These are phyloP conservation scores for Pseudomugil tenellus DNA, from an alignment of 2,797 vertebrate genomes.

Conservation along the genomic window DNA sequence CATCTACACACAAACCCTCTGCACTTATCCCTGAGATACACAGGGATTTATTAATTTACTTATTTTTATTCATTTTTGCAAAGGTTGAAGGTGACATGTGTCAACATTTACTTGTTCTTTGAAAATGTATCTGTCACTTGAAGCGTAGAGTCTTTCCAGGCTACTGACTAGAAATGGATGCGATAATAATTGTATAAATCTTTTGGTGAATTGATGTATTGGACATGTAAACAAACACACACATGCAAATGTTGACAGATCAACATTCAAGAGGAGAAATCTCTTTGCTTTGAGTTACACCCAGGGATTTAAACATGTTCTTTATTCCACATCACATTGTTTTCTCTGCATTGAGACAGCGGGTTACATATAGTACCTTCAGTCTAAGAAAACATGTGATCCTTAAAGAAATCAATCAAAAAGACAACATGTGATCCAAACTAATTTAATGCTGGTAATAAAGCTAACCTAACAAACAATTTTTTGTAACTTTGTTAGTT, in stretches of 20 bases:
- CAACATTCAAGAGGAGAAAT: not conserved
- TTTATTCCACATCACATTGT: conserved; percentile 23
- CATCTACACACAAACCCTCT: not conserved
- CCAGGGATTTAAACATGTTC: conserved; percentile 37
- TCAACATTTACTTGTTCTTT: conserved; percentile 47
- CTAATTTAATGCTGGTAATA: not conserved
- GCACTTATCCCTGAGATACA: not conserved
- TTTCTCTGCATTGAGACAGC: conserved; percentile 17
- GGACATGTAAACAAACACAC: not conserved
- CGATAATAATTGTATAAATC: conserved; percentile 19
- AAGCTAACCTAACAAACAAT: not conserved
- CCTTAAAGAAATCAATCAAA: too few species aligned
- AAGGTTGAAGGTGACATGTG: conserved; percentile 44
- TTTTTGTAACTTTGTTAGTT: not conserved
- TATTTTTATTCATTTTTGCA: conserved; percentile 17
- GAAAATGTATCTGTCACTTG: conserved; percentile 33
- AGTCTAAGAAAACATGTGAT: not conserved
- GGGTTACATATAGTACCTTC: not conserved
- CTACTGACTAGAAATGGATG: conserved; percentile 28
- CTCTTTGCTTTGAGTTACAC: conserved; percentile 41
- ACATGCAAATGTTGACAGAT: not conserved
- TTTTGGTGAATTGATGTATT: conserved; percentile 25
- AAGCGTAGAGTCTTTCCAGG: conserved; percentile 35
- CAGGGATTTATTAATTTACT: conserved; percentile 1
- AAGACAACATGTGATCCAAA: too few species aligned